Base-by-base conservation (phyloP, 2,888 invertebrate genomes). In the Myopa testacea region DNA sequence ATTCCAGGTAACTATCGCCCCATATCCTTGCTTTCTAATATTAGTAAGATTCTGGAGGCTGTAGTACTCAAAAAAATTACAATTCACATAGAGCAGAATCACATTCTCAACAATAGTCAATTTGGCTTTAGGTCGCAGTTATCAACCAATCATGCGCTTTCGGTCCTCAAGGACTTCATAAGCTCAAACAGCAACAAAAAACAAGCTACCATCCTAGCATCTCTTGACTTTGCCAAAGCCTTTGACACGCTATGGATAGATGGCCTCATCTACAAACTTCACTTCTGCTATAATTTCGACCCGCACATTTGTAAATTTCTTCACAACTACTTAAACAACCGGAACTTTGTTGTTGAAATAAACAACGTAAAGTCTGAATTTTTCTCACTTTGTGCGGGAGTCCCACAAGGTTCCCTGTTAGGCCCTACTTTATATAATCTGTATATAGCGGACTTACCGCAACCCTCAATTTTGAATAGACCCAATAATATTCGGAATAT, bases 401-500 rank as follows among this genome's bases (percentile, higher is more conserved):
- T 73, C 4, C 73, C 73, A 4, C 73, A 73, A 34, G 73, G 63
- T 4, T 73, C 73, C 5, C n/a, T 73, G 7, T 50, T 73, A 34
- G 73, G 62, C 10, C 73, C 73, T 19, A 38, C 37, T 1, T 58
- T 71, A 1, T 71, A 60, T 37, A 71, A 71, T n/a, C 26, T 71
- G n/a, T 71, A 38, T 63, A 16, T 73, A 6, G 62, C 73, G 6
- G 73, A 73, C n/a, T 12, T 73, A 19, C 62, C 63, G 26, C 16
- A 73, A 19, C 63, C 63, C 12, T 8, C 26, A 10, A 38, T 8
- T 16, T 34, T 38, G 4, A 34, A 65, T 16, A 62, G n/a, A 10
- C 19, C 60, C 16, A 12, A 60, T 16, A 60, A 62, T 4, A 10
- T 34, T 37, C 12, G 1, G 14, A 65, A 37, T 14, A 65, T 65